phyloP scores from a whole-genome alignment of 2,113 vertebrate species.

The Pseudorhombus dupliciocellatus region DNA sequence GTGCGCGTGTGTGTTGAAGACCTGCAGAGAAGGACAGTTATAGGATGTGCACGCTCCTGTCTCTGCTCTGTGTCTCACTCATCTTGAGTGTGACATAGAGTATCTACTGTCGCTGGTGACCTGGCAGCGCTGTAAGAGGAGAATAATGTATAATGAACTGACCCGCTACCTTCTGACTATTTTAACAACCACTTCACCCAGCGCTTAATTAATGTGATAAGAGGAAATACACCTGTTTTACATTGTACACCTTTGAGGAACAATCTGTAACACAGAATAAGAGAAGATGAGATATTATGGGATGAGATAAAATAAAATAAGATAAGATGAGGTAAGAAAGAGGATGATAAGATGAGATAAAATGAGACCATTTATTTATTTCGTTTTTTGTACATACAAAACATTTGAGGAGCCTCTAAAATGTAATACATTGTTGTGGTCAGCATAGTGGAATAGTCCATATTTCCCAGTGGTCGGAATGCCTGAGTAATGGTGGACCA shows the following conservation, averaged over 20 bases:
- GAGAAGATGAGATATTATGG: too few species aligned
- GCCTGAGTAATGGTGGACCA: too few species aligned
- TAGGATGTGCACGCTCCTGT: slow-evolving; percentile 57
- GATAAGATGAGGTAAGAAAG: too few species aligned
- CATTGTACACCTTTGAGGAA: background rate
- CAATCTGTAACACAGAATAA: background rate
- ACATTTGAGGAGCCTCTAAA: too few species aligned
- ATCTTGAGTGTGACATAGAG: slow-evolving; percentile 63
- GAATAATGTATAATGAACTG: slow-evolving; percentile 66
- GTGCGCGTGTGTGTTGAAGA: slow-evolving; percentile 52
- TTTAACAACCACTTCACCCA: slow-evolving; percentile 44
- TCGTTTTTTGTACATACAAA: too few species aligned
- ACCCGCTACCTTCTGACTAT: slow-evolving; percentile 40
- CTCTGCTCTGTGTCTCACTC: slow-evolving; percentile 62
- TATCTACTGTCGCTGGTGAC: slow-evolving; percentile 43
- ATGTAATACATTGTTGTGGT: too few species aligned
- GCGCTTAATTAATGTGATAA: slow-evolving; percentile 30
- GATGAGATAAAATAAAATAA: too few species aligned
- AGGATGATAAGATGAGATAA: too few species aligned
- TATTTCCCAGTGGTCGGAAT: background rate
- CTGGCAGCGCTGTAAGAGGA: slow-evolving; percentile 45
- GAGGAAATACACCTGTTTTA: slow-evolving; percentile 25
- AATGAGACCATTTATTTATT: too few species aligned
- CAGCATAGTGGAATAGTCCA: background rate
- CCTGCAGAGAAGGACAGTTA: slow-evolving; percentile 71